Conservation (phyloP, 2,797 vertebrate genomes). For the Parotocinclus haroldoi region DNA sequence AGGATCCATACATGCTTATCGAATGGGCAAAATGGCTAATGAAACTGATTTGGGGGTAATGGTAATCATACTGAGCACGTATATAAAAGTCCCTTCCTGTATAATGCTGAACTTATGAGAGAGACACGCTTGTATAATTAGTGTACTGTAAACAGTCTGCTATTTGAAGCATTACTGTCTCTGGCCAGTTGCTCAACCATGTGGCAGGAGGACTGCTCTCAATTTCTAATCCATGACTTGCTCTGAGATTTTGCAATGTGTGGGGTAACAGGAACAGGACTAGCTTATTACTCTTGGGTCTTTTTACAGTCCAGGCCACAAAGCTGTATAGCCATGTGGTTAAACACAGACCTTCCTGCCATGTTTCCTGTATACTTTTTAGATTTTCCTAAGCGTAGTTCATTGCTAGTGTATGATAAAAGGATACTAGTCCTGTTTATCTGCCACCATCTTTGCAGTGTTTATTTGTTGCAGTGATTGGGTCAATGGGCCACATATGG, state of each 20-base stretch:
- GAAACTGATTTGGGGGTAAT: no score
- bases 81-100: no score
- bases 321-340: constrained; percentile 31
- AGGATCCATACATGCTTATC: no score
- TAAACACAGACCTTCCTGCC: constrained; percentile 32
- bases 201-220: neutral
- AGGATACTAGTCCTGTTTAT: constrained; percentile 1
- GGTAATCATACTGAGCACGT: no score
- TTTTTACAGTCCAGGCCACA: constrained; percentile 13
- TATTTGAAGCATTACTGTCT: constrained; percentile 3
- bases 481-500: constrained; percentile 16
- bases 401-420: constrained; percentile 14
- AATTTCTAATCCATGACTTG: constrained; percentile 5
- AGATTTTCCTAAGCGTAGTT: constrained; percentile 40
- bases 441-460: neutral
- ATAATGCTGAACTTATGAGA: no score
- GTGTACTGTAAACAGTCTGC: neutral
- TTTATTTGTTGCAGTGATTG: constrained; percentile 16
- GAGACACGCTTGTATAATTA: neutral
- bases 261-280: neutral
- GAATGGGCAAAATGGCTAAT: no score
- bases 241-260: neutral
- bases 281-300: constrained; percentile 8
- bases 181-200: neutral
- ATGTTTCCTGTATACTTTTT: constrained; percentile 42